A percentile compares a stretch with the other conserved stretches of the same genome.
phyloP scores from a whole-genome alignment of 2,797 vertebrate genomes.

The Mionectes olivaceus region DNA sequence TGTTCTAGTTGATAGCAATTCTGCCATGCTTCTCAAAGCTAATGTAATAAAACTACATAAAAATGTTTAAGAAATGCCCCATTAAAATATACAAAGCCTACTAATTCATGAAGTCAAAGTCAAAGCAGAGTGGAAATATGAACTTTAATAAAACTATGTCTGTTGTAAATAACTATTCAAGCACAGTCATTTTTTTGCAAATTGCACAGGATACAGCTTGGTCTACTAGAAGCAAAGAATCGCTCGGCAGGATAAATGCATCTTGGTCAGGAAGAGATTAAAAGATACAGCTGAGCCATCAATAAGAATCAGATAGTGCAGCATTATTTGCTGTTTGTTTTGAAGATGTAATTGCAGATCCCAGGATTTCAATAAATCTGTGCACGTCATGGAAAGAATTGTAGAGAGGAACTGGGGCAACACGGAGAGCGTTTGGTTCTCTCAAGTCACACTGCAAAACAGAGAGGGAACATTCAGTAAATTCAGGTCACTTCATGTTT shows the following conservation, averaged over 20 bases:
- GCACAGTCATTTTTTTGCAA: slow-evolving; percentile 62
- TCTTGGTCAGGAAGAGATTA: slow-evolving; percentile 69
- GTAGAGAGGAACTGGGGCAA: slow-evolving; percentile 93
- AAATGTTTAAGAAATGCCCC: slow-evolving; percentile 54
- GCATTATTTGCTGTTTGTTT: slow-evolving; percentile 55
- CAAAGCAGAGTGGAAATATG: slow-evolving; percentile 60
- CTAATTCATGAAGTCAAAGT: slow-evolving; percentile 45
- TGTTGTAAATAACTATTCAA: slow-evolving; percentile 71
- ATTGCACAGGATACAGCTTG: slow-evolving; percentile 45
- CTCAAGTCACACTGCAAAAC: slow-evolving; percentile 89
- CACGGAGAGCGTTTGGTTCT: slow-evolving; percentile 86
- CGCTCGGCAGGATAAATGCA: slow-evolving; percentile 53
- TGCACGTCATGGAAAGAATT: slow-evolving; percentile 93
- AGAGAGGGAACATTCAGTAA: slow-evolving; percentile 12
- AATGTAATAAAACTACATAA: slow-evolving; percentile 52
- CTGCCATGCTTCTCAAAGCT: slow-evolving; percentile 40
- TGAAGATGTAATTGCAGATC: slow-evolving; percentile 75
- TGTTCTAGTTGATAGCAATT: slow-evolving; percentile 43
- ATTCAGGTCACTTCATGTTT: neutral
- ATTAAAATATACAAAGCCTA: slow-evolving; percentile 58
- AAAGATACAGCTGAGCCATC: slow-evolving; percentile 59
- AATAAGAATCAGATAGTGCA: slow-evolving; percentile 26
- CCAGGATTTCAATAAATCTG: slow-evolving; percentile 83
- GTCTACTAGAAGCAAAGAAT: slow-evolving; percentile 46
- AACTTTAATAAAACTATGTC: slow-evolving; percentile 69